Base-by-base conservation (phyloP, 2,113 vertebrate species). In the Thalassoma bifasciatum region DNA sequence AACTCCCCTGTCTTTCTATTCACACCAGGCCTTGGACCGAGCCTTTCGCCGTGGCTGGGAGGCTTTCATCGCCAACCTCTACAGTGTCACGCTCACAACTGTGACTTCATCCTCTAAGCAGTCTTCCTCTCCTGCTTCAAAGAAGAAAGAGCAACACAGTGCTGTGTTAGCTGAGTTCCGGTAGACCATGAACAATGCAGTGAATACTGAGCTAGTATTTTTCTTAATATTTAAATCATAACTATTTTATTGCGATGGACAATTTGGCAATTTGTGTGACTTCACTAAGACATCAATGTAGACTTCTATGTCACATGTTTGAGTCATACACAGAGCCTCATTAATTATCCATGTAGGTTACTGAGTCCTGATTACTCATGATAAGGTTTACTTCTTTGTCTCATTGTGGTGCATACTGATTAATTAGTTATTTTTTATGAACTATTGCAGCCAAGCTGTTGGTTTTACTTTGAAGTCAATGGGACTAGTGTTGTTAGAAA, bases 41-140 rank as follows among this genome's bases (percentile, higher is more conserved):
- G 93, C 92, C 8, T 73, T 95, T 4, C 91, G 93, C 9, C 87
- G 94, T 4, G 94, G 94, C 66, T 95, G 95, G 95, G 91, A 91
- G 73, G 83, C 75, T 59, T 94, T 95, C 16, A 51, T 95, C 67
- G 26, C 89, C 79, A 94, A 94, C 85, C 82, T 95, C 60, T 87
- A 94, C 88, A 95, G 93, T 8, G 90, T 95, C 78, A 94, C 92
- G 0, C 87, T 95, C 56, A 80, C 86, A 5, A 89, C 91, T 1
- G 82, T 88, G 51, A 65, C 72, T 0, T 52, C 84, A 1, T 62
- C 90, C 12, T 53, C 85, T 0, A 60, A 88, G 1, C 16, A 85
- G 0, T 58, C 89, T 0, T 84, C 85, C 8, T 85, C 82, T 4
- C 81, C 84, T 5, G 75, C 58, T 0, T 34, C 51, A 0, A 83